These are phyloP conservation scores for Tragelaphus buxtoni DNA, from an alignment of 2,113 vertebrate species.

Conservation along the genomic window DNA sequence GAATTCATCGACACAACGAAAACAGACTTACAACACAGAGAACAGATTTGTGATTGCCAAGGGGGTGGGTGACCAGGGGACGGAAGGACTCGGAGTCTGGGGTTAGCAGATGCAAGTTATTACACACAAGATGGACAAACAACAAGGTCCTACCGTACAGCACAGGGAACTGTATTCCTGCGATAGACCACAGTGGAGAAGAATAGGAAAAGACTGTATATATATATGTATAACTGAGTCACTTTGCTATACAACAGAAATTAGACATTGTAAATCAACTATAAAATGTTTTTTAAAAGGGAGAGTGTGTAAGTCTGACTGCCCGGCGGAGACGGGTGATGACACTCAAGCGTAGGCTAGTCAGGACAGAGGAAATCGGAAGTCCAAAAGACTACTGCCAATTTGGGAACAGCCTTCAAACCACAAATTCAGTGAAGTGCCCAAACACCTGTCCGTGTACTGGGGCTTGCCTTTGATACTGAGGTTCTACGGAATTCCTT, in stretches of 20 bases:
- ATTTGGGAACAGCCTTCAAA: not conserved
- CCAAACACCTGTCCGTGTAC: not conserved
- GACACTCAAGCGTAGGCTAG: rapidly evolving
- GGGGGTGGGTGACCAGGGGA: not conserved
- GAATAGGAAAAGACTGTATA: not conserved
- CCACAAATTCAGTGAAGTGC: not conserved
- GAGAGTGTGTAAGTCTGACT: not conserved
- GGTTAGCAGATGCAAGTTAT: not conserved
- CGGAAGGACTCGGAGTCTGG: not conserved
- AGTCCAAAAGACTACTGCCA: not conserved
- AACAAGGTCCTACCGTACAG: not conserved
- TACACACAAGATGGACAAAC: not conserved
- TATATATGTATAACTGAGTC: not conserved
- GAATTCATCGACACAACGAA: not conserved
- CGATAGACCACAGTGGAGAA: not conserved
- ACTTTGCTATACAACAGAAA: not conserved
- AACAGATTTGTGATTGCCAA: not conserved
- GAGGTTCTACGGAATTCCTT: not conserved
- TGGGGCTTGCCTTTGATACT: not conserved
- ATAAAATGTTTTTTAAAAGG: not conserved
- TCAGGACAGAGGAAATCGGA: not conserved
- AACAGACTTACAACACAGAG: not conserved
- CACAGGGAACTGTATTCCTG: not conserved
- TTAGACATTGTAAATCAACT: not conserved
- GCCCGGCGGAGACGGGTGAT: rapidly evolving